Evolutionary conservation across 1,140 invertebrate species (phyloP), one percentile per base, ranked within the genome.

Genomic region (Drosophila repletoides): DNA sequence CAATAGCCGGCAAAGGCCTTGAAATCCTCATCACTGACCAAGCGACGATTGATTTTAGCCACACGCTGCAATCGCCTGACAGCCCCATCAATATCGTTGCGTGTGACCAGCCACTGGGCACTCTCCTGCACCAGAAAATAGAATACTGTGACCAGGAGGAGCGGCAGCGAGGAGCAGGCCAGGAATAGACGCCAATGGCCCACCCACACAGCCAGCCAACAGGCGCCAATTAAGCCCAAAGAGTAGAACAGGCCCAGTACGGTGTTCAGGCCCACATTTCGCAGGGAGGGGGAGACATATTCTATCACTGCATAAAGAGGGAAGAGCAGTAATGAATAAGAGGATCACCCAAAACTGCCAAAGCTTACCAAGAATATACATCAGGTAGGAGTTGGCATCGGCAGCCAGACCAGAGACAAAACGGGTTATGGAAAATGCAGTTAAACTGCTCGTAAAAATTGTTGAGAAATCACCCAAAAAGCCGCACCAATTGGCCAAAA

Each of bases 71-170:
- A 90, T 43, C 93, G 91, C 6, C 79, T 28, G 2, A 92, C 89
- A 2, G 93, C 93, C 43, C 92, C 89, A 7, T 92, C 91, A 2
- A 91, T 88, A 26, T 91, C 81, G 6, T 92, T 91, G 66, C 92
- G 91, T 24, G 92, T 92, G 15, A 93, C 89, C 12, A 94, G 84
- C 93, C 93, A 94, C 56, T 93, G 91, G 0, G 92, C 93, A 40
- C 93, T 93, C 77, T 93, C 93, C 66, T 93, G 92, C 69, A 93
- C 88, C 17, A 91, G 67, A 28, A 91, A 90, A 48, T 91, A 92
- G 68, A 90, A 93, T 4, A 86, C 55, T 0, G 90, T 73, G 3
- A 92, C 86, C 17, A 91, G 31, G 0, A 90, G 52, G 19, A 93
- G 87, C 0, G 93, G 92, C 28, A 92, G 14, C 3, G 92, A 90